Conservation (phyloP, 2,797 vertebrate genomes). For the Vultur gryphus region DNA sequence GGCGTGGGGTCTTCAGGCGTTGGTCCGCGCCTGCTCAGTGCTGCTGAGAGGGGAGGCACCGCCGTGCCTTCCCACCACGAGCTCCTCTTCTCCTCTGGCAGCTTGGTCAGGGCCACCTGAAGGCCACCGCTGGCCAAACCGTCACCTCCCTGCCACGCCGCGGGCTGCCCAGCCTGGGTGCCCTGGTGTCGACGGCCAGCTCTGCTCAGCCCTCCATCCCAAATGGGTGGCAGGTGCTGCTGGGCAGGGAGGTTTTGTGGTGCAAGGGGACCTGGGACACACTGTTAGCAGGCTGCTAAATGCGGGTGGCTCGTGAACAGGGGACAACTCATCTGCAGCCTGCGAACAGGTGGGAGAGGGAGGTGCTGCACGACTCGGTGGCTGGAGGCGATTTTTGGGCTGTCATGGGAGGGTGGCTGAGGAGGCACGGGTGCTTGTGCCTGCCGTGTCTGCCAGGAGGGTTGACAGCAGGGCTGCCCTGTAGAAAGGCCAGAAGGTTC, state of each 20-base stretch:
- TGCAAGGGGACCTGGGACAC: neutral
- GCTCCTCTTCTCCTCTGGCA: neutral
- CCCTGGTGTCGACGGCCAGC: rapidly evolving
- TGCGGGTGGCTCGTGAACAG: neutral
- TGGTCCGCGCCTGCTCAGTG: rapidly evolving
- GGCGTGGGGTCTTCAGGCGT: neutral
- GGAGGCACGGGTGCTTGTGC: rapidly evolving
- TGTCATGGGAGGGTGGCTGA: neutral
- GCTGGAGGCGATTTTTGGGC: neutral
- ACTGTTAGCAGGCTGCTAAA: neutral
- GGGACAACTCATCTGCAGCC: neutral
- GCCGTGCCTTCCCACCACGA: rapidly evolving
- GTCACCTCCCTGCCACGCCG: rapidly evolving
- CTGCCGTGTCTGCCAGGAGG: neutral
- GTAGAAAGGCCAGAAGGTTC: neutral
- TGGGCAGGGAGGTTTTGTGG: neutral
- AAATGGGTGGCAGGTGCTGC: neutral
- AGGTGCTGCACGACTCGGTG: neutral
- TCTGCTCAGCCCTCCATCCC: neutral
- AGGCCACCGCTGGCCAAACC: neutral
- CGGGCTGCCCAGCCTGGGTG: neutral
- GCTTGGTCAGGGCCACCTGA: neutral
- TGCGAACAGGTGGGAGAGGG: neutral
- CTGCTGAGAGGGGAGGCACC: neutral
- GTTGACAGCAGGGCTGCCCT: neutral